Evolutionary conservation across 2,888 invertebrate species (phyloP).

Genomic region (Galeruca laticollis): DNA sequence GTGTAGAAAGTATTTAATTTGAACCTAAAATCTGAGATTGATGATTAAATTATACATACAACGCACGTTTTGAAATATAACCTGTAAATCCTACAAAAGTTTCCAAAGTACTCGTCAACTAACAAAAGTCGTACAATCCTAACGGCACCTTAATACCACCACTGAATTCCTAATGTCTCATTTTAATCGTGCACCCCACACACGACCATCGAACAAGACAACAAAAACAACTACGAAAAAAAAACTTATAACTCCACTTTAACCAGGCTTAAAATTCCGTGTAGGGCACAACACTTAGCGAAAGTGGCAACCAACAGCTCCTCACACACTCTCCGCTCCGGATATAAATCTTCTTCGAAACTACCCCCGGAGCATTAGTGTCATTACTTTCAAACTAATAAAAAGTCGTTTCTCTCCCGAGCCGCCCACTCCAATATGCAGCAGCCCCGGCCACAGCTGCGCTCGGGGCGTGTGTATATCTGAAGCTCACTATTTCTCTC

Average conservation of each 20-base stretch:
- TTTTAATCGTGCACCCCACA: slow-evolving; percentile 18
- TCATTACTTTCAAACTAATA: slow-evolving; percentile 49
- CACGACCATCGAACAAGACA: slow-evolving; percentile 13
- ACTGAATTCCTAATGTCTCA: slow-evolving; percentile 25
- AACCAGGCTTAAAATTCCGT: slow-evolving; percentile 37
- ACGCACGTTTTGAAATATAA: not conserved
- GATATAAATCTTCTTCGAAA: slow-evolving; percentile 43
- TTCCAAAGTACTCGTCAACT: not conserved
- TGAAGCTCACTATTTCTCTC: slow-evolving; percentile 28
- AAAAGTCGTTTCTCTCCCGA: slow-evolving; percentile 43
- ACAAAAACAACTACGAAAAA: slow-evolving; percentile 6
- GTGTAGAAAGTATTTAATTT: no score
- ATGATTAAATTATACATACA: not conserved
- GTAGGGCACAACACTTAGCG: slow-evolving; percentile 35
- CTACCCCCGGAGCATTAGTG: slow-evolving; percentile 46
- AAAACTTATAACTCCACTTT: slow-evolving; percentile 6
- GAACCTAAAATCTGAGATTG: not conserved
- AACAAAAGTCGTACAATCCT: slow-evolving; percentile 2
- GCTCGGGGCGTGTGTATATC: slow-evolving; percentile 41
- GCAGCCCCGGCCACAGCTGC: slow-evolving; percentile 50
- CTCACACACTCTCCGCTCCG: slow-evolving; percentile 30
- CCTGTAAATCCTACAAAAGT: not conserved
- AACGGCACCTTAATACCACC: slow-evolving; percentile 22
- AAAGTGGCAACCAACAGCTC: slow-evolving; percentile 37
- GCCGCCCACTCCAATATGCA: slow-evolving; percentile 36